Base-by-base conservation (phyloP, 2,797 vertebrate species). In the Mormyrops boulengeri region DNA sequence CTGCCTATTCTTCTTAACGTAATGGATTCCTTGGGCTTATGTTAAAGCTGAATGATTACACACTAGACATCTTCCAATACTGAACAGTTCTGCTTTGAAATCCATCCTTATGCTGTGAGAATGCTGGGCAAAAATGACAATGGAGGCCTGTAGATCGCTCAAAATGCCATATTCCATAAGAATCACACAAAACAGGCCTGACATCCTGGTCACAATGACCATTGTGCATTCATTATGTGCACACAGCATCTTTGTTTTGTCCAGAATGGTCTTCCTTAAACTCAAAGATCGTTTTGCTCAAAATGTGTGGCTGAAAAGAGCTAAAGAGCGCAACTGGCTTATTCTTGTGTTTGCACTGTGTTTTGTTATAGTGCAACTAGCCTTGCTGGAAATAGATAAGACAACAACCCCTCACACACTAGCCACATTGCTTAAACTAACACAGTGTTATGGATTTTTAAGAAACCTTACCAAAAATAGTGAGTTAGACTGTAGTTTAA, bases 221-320 rank as follows among this genome's bases (percentile, higher is more conserved):
- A 50, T 50, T 49, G 44, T 85, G 82, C 22, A 85, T 85, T 85
- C n/a, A 85, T 85, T 14, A 26, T 12, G 22, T 14, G 9, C 82
- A 85, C 82, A 85, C 82, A 14, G 82, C n/a, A 49, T 85, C 82
- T 85, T 85, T 85, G 82, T 85, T 85, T 26, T 85, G n/a, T 14
- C 82, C 47, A 85, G 82, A 85, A 85, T 30, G 82, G 47, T 85
- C 44, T 85, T 85, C 80, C 80, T 85, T 50, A 85, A 85, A 50
- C 7, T 19, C n/a, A 3, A 85, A 85, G 82, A 50, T 47, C 1
- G 8, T 49, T 85, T 22, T 85, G 22, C 44, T 85, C 44, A 17
- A 47, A 85, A 85, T n/a, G 19, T 26, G 47, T 12, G 47, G 44
- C 82, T 22, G 11, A 38, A 17, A 8, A 41, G 6, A 44, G 73